phyloP scores from a whole-genome alignment of 2,888 invertebrate species.

The Ctenicera cuprea region DNA sequence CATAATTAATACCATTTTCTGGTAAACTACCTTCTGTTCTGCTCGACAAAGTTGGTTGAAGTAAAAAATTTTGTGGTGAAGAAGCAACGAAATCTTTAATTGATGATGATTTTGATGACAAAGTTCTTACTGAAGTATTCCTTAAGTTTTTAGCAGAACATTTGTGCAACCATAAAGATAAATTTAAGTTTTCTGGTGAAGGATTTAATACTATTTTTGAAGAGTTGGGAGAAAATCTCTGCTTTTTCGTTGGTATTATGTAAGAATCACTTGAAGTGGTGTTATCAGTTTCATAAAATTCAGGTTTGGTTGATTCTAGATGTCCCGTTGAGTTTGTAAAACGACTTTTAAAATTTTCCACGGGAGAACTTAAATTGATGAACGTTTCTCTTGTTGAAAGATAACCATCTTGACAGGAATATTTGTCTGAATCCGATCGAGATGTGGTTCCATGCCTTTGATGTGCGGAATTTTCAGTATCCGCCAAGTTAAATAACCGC shows the following conservation, averaged over 20 bases:
- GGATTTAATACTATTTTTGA: neutral
- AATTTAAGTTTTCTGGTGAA: conserved; percentile 6
- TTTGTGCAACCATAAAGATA: neutral
- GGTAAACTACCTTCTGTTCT: neutral
- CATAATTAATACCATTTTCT: neutral
- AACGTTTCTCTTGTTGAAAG: conserved; percentile 26
- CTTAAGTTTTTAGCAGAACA: neutral
- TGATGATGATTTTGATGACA: neutral
- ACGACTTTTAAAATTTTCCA: neutral
- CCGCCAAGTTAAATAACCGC: neutral
- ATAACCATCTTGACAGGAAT: conserved; percentile 5
- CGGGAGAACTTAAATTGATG: conserved; percentile 7
- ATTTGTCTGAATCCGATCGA: neutral
- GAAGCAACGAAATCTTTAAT: too few relatives aligned
- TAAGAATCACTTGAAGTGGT: conserved; percentile 1
- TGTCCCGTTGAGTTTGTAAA: neutral
- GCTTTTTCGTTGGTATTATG: conserved; percentile 24
- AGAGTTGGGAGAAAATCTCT: neutral
- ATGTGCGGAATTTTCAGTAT: neutral
- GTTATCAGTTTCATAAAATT: conserved; percentile 3
- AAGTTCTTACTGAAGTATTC: neutral
- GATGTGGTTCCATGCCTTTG: neutral
- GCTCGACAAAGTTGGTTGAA: too few relatives aligned
- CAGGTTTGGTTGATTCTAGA: neutral
- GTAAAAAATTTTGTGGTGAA: too few relatives aligned